These are phyloP conservation scores for Phenganax marumi DNA, from an alignment of 92 coral and sea anemone species.

Conservation along the genomic window DNA sequence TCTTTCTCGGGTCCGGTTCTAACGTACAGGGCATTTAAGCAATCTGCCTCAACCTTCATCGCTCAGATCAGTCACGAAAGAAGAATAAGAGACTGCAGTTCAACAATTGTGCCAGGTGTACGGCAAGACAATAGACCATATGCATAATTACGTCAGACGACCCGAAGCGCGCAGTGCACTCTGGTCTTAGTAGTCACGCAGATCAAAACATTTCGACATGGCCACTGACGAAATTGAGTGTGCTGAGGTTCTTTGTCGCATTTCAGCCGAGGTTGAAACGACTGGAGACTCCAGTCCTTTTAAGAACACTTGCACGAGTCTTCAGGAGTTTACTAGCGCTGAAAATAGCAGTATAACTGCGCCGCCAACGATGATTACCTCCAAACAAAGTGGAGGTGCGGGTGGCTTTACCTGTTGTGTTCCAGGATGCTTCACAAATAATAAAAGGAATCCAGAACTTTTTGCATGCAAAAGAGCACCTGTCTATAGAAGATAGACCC, in stretches of 20 bases:
- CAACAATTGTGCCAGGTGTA: slow-evolving; percentile 3
- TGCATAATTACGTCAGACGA: slow-evolving; percentile 25
- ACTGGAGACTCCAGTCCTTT: slow-evolving; percentile 38
- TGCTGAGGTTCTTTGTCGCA: slow-evolving; percentile 25
- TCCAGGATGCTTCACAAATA: slow-evolving; percentile 49
- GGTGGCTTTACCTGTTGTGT: slow-evolving; percentile 50
- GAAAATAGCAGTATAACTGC: slow-evolving; percentile 18
- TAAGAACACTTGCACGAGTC: slow-evolving; percentile 48
- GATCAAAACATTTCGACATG: slow-evolving; percentile 10
- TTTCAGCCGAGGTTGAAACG: slow-evolving; percentile 22
- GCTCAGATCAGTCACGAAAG: not conserved
- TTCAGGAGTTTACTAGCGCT: slow-evolving; percentile 14
- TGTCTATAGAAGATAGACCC: too few species aligned
- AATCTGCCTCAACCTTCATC: not conserved
- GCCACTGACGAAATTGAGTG: slow-evolving; percentile 6
- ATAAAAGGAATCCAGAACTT: slow-evolving; percentile 49
- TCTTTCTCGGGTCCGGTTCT: not conserved
- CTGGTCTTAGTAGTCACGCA: slow-evolving; percentile 22
- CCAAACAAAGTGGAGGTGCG: slow-evolving; percentile 30
- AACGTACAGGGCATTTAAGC: not conserved
- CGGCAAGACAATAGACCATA: not conserved
- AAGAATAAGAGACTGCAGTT: not conserved
- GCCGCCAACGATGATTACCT: slow-evolving; percentile 13
- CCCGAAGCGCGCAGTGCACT: slow-evolving; percentile 10
- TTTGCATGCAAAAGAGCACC: too few species aligned